Evolutionary conservation across 2,113 vertebrate species (phyloP), one percentile per base, ranked within the genome.

Genomic region (Leptodactylus fuscus): DNA sequence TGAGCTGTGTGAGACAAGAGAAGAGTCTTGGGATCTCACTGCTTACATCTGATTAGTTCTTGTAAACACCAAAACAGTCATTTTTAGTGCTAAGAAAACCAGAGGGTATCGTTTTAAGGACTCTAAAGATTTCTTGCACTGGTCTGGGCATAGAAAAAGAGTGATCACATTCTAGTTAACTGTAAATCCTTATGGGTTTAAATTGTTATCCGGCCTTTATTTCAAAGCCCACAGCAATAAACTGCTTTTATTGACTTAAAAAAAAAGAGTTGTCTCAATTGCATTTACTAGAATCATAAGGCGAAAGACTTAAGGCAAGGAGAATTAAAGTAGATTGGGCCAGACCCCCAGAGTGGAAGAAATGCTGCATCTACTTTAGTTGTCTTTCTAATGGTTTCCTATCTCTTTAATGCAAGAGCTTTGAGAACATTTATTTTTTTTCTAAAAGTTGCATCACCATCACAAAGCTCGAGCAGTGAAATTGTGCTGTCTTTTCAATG

Each of bases 31-130:
- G 34, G 32, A 69, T 1, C 6, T 10, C 18, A 12, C 32, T 38
- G 34, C 32, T 69, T 69, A 69, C 3, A 69, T 69, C 65, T 69
- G 65, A 38, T 38, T 67, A 67, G 29, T 67, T 69, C 36, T 69
- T 69, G 65, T 22, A 69, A 69, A 69, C 65, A 38, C 32, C 65
- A 36, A 69, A 69, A 69, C 65, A 69, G 65, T 69, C 65, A 69
- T 38, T 38, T 38, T 69, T 34, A 36, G 32, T 36, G 16, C 32
- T 69, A 69, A 69, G 65, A 69, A 38, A 38, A 69, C 65, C 65
- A 69, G 65, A 69, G 65, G 65, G 65, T 69, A 69, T 69, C 32
- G 18, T 69, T 69, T 69, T 38, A 69, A 38, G 34, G 34, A 38
- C 65, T 69, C 65, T 69, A 20, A 69, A 69, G 65, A 69, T 22